A percentile compares a stretch with the other conserved stretches of the same genome.
Evolutionary conservation across 2,797 vertebrate genomes (phyloP).

Genomic region (Alauda arvensis): DNA sequence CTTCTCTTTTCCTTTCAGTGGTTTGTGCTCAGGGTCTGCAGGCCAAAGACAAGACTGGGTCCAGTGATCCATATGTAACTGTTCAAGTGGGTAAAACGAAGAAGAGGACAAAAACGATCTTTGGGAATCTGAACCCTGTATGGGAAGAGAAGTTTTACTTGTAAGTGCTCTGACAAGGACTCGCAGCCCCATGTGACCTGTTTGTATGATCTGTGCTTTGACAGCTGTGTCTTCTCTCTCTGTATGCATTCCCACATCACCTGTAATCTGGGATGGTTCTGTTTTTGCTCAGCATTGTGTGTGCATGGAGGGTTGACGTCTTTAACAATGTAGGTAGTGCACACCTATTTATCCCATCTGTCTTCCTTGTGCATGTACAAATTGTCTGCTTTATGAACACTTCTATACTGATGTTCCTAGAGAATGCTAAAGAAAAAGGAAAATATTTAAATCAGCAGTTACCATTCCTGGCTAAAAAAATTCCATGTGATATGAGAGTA

Average conservation of each 20-base stretch:
- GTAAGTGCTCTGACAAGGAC: constrained; percentile 75
- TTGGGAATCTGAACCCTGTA: constrained; percentile 95
- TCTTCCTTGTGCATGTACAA: background rate
- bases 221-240: background rate
- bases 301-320: background rate
- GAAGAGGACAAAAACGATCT: constrained; percentile 98
- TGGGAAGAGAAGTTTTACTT: constrained; percentile 99
- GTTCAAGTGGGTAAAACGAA: constrained; percentile 98
- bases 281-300: background rate
- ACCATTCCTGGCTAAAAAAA: background rate
- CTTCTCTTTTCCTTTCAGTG: constrained; percentile 72
- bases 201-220: background rate
- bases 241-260: background rate
- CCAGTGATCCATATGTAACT: constrained; percentile 97
- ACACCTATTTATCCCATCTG: background rate
- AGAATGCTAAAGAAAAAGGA: background rate
- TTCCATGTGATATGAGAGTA: background rate
- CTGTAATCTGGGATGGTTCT: background rate
- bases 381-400: background rate
- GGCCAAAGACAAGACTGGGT: constrained; percentile 97
- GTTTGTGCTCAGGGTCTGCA: constrained; percentile 96
- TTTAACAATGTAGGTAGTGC: accelerated
- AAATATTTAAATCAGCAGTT: background rate
- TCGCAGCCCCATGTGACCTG: background rate
- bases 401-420: background rate